Conservation (phyloP, 1,140 invertebrate species). For the Drosophila biarmipes region DNA sequence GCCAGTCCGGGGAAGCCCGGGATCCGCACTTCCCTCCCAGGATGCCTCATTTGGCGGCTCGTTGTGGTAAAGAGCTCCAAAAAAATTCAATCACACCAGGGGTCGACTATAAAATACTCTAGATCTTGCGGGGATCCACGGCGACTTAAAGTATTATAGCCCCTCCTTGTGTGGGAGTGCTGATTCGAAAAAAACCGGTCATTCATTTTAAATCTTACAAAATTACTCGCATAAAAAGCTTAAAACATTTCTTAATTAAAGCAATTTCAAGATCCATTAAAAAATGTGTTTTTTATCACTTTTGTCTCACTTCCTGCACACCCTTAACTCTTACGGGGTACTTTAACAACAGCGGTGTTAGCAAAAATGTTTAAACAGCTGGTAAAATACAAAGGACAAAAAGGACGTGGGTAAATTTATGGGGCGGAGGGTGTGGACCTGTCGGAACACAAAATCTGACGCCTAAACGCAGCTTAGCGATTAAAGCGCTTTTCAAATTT, state of each 20-base stretch:
- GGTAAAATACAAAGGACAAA: constrained; percentile 63
- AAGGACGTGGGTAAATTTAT: constrained; percentile 20
- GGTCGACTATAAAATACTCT: neutral
- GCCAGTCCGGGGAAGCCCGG: constrained; percentile 39
- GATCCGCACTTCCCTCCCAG: constrained; percentile 12
- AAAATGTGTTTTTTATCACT: no score
- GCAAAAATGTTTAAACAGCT: constrained; percentile 78
- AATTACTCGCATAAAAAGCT: no score
- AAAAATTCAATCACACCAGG: neutral
- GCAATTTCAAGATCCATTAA: no score
- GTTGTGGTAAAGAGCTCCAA: constrained; percentile 31
- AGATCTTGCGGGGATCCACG: no score
- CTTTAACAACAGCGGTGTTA: constrained; percentile 44
- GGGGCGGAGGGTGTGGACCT: constrained; percentile 9
- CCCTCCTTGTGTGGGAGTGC: no score
- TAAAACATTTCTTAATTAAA: no score
- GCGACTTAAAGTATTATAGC: no score
- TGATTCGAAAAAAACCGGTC: no score
- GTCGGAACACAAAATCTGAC: constrained; percentile 45
- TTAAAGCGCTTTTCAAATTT: constrained; percentile 75
- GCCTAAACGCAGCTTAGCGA: constrained; percentile 78
- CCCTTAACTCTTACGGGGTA: neutral
- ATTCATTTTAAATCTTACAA: no score
- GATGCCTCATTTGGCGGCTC: constrained; percentile 58
- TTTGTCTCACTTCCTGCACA: neutral